phyloP scores from a whole-genome alignment of 2,797 vertebrate genomes.

The Rhincodon typus region DNA sequence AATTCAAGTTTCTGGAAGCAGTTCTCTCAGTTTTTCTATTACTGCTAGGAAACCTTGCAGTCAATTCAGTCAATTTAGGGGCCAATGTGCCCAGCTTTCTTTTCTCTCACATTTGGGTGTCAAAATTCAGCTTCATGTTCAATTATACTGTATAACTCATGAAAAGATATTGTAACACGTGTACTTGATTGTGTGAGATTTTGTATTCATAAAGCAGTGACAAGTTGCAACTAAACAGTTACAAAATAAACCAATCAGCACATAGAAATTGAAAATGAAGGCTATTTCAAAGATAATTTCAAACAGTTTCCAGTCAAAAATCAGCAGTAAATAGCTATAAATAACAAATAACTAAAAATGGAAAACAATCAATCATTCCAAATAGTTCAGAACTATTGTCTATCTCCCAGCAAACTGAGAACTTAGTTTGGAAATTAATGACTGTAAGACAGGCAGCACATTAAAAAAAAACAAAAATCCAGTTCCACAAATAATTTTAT shows the following conservation, averaged over 20 bases:
- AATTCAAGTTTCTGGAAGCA: no score
- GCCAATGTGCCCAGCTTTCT: not conserved
- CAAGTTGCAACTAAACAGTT: not conserved
- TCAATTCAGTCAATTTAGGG: not conserved
- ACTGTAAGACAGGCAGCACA: not conserved
- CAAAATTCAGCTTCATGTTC: not conserved
- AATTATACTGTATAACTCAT: not conserved
- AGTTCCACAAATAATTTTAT: no score
- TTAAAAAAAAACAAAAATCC: not conserved
- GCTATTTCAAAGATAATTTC: not conserved
- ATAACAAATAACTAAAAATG: not conserved
- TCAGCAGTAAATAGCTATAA: not conserved
- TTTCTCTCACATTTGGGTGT: not conserved
- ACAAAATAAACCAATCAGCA: not conserved
- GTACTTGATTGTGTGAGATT: not conserved
- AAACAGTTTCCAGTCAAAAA: not conserved
- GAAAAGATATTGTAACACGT: not conserved
- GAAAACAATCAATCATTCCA: not conserved
- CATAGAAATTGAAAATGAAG: not conserved
- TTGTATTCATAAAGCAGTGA: not conserved
- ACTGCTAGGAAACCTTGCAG: no score
- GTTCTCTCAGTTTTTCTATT: no score
- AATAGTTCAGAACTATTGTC: not conserved
- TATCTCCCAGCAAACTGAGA: not conserved
- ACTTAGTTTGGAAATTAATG: not conserved